A percentile compares a stretch with the other conserved stretches of the same genome.
Evolutionary conservation across 2,113 vertebrate species (phyloP).

Genomic region (Pelecanus crispus): DNA sequence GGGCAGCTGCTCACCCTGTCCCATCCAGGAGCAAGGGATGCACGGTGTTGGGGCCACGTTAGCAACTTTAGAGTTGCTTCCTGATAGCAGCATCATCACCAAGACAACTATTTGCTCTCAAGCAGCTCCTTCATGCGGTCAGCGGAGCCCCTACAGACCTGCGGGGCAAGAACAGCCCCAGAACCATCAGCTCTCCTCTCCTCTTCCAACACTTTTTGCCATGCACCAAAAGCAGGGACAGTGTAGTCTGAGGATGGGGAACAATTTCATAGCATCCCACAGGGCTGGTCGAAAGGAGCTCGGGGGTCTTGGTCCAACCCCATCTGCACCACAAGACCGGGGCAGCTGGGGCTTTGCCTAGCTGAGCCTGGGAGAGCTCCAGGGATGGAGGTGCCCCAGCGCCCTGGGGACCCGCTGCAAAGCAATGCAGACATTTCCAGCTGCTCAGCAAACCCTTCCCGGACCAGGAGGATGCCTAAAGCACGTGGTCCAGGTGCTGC

Average conservation of each 20-base stretch:
- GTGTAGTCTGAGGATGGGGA: neutral
- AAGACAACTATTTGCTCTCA: neutral
- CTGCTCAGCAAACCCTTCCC: neutral
- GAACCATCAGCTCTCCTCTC: neutral
- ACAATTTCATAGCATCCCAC: neutral
- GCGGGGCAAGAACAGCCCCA: fast-evolving
- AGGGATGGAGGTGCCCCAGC: neutral
- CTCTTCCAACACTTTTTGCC: neutral
- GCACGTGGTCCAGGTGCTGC: neutral
- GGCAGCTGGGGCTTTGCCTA: neutral
- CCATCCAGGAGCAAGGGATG: neutral
- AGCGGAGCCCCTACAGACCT: neutral
- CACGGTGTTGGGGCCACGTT: fast-evolving
- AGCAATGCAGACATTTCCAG: neutral
- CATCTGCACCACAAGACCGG: fast-evolving
- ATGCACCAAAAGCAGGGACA: neutral
- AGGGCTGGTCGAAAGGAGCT: neutral
- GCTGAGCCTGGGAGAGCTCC: neutral
- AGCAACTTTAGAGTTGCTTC: neutral
- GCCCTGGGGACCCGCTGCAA: neutral
- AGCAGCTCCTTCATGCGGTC: neutral
- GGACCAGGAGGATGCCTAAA: neutral
- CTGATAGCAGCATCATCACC: neutral
- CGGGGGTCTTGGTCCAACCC: fast-evolving
- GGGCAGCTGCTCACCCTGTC: neutral